Percentiles rank a stretch among this genome's conserved stretches.
These are phyloP conservation scores for Ginglymostoma cirratum DNA, from an alignment of 2,113 vertebrate genomes.

Conservation along the genomic window DNA sequence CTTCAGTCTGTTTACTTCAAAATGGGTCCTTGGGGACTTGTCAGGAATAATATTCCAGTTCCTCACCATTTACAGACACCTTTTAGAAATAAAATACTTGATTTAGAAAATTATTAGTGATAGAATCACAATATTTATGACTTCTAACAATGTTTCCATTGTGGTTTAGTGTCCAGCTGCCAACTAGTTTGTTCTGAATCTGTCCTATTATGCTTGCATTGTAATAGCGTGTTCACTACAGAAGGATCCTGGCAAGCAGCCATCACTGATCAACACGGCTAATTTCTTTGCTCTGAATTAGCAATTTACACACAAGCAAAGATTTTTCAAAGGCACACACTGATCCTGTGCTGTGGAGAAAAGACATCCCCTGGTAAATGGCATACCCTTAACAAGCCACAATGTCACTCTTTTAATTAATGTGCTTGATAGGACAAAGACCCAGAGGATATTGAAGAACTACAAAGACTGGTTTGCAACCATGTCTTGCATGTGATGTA, in stretches of 20 bases:
- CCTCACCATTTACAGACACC: background rate
- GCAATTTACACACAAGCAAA: background rate
- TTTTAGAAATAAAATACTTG: background rate
- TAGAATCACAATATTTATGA: background rate
- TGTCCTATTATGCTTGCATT: background rate
- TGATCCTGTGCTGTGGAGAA: constrained; percentile 12
- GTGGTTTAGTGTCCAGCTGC: background rate
- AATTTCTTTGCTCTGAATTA: constrained; percentile 8
- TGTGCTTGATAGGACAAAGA: background rate
- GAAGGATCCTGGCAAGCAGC: background rate
- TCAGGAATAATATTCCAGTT: background rate
- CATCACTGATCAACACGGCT: background rate
- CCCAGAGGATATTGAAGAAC: background rate
- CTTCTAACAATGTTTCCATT: background rate
- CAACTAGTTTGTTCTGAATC: background rate
- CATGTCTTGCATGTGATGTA: background rate
- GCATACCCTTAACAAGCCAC: background rate
- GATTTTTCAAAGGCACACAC: background rate
- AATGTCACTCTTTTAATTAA: background rate
- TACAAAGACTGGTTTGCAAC: background rate
- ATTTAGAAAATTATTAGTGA: background rate
- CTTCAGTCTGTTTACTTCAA: background rate
- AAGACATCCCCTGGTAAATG: background rate
- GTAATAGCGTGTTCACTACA: background rate
- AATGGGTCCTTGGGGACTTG: background rate